Evolutionary conservation across 1,140 invertebrate species (phyloP).

Genomic region (Drosophila novamexicana): DNA sequence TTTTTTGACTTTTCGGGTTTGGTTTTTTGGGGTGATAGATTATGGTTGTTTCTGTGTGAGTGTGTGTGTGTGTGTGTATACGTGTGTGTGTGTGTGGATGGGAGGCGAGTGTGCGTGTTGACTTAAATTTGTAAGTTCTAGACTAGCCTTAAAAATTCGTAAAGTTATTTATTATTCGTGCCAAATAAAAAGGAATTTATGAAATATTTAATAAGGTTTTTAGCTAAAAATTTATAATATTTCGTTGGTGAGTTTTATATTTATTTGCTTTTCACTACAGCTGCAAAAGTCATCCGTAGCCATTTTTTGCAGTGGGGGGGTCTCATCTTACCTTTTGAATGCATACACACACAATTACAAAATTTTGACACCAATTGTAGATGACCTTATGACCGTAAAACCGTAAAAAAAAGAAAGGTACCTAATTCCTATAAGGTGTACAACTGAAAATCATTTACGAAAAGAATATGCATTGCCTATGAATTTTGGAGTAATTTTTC

Average conservation of each 20-base stretch:
- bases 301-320: neutral
- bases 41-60: constrained; percentile 27
- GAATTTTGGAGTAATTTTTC: constrained; percentile 70
- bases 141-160: constrained; percentile 36
- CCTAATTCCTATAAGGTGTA: constrained; percentile 15
- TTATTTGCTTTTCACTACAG: constrained; percentile 40
- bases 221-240: constrained; percentile 27
- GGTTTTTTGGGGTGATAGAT: constrained; percentile 29
- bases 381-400: constrained; percentile 46
- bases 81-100: constrained; percentile 29
- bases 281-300: constrained; percentile 36
- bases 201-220: constrained; percentile 54
- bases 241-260: constrained; percentile 11
- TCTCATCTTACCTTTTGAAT: constrained; percentile 40
- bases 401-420: constrained; percentile 1
- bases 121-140: constrained; percentile 62
- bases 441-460: constrained; percentile 11
- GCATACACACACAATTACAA: neutral
- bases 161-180: constrained; percentile 60
- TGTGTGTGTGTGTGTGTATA: constrained; percentile 26
- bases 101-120: constrained; percentile 21
- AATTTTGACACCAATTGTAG: constrained; percentile 35
- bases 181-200: constrained; percentile 78
- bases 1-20: constrained; percentile 47
- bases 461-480: constrained; percentile 57